A percentile compares a stretch with the other conserved stretches of the same genome.
Evolutionary conservation across 2,888 invertebrate genomes (phyloP).

Genomic region (Leptinotarsa peninsularis): DNA sequence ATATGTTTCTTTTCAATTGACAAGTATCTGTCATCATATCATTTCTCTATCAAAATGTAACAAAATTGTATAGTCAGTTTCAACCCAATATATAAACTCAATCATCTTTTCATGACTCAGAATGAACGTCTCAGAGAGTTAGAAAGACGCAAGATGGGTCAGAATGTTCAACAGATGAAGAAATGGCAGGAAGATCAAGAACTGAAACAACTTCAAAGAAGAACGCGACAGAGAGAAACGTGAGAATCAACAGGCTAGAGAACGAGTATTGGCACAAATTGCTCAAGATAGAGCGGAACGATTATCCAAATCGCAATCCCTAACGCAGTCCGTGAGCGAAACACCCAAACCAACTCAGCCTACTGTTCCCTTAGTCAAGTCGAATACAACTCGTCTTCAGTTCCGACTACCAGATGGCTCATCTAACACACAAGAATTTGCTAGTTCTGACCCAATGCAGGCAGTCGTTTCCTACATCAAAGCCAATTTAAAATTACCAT

Average conservation of each 20-base stretch:
- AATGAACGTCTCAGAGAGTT: constrained; percentile 70
- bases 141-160: constrained; percentile 79
- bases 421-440: constrained; percentile 79
- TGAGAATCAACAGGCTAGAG: constrained; percentile 79
- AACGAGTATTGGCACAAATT: constrained; percentile 85
- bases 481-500: constrained; percentile 62
- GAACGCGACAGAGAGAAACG: constrained; percentile 81
- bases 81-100: constrained; percentile 4
- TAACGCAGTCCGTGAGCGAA: constrained; percentile 31
- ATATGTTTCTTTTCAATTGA: background rate
- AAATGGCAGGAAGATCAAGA: constrained; percentile 81
- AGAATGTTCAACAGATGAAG: constrained; percentile 78
- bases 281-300: constrained; percentile 85
- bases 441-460: constrained; percentile 74
- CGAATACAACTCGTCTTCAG: constrained; percentile 79
- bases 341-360: constrained; percentile 33
- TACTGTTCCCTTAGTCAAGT: constrained; percentile 40
- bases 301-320: constrained; percentile 63
- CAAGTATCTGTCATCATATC: background rate
- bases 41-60: constrained; percentile 17
- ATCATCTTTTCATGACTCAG: constrained; percentile 44
- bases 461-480: constrained; percentile 67
- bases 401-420: constrained; percentile 88
- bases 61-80: background rate
- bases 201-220: constrained; percentile 77